Evolutionary conservation across 2,888 invertebrate species (phyloP).

Genomic region (Drosophila longiperda): DNA sequence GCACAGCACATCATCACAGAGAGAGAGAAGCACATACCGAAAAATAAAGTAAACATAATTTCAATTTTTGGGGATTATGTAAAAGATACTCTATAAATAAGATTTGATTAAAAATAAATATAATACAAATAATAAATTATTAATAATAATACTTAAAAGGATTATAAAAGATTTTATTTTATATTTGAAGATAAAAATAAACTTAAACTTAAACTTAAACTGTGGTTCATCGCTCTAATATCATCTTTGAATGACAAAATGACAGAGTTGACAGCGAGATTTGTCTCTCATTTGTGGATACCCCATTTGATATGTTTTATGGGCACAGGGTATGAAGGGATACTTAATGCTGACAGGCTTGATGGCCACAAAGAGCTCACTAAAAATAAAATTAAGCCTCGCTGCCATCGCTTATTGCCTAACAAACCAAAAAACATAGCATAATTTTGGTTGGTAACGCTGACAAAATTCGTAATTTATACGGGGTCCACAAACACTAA

Average conservation of each 20-base stretch:
- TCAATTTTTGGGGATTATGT: not conserved
- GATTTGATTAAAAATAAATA: no score
- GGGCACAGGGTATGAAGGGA: slow-evolving; percentile 25
- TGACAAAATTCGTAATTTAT: slow-evolving; percentile 62
- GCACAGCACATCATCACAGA: slow-evolving; percentile 56
- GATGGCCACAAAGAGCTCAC: slow-evolving; percentile 61
- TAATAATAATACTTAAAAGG: no score
- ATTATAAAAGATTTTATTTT: not conserved
- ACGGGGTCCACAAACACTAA: slow-evolving; percentile 40
- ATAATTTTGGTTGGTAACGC: slow-evolving; percentile 55
- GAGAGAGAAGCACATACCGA: slow-evolving; percentile 15
- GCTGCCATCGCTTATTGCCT: slow-evolving; percentile 67
- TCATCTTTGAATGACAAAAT: not conserved
- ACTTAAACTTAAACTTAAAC: not conserved
- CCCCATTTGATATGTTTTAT: not conserved
- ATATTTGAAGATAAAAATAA: not conserved
- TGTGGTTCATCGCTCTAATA: not conserved
- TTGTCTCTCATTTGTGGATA: not conserved
- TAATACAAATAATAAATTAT: no score
- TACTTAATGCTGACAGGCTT: slow-evolving; percentile 59
- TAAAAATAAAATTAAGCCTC: slow-evolving; percentile 69
- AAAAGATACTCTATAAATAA: slow-evolving; percentile 4
- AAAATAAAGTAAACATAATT: slow-evolving; percentile 18
- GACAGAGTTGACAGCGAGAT: not conserved
- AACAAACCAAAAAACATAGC: slow-evolving; percentile 68